These are phyloP conservation scores for Leistus spinibarbis DNA, from an alignment of 2,888 invertebrate species.

Conservation along the genomic window DNA sequence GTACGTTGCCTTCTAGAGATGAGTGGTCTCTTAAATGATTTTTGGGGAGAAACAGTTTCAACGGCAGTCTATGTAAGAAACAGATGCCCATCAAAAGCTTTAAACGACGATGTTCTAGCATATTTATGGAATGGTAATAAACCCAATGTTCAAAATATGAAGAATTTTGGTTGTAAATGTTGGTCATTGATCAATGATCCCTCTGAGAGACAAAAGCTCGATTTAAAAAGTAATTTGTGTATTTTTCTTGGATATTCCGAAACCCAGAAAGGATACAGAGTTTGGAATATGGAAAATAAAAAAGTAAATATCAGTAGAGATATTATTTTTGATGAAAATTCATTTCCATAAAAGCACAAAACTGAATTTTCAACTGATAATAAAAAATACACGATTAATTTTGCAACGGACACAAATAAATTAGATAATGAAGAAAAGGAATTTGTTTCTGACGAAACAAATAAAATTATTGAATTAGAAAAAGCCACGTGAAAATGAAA, in stretches of 20 bases:
- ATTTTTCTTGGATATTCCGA: no score
- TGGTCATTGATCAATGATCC: neutral
- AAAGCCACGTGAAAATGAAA: neutral
- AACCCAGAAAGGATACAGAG: no score
- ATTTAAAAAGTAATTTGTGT: neutral
- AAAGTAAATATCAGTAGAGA: neutral
- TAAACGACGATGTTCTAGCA: neutral
- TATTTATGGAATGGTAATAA: neutral
- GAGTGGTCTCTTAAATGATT: neutral
- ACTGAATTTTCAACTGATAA: neutral
- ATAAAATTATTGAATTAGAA: neutral
- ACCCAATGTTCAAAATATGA: neutral
- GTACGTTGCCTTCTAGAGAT: neutral
- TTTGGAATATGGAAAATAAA: slow-evolving; percentile 6
- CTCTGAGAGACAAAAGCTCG: neutral
- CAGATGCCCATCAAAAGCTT: neutral
- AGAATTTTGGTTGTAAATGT: neutral
- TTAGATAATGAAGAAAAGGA: neutral
- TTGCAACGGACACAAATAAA: neutral
- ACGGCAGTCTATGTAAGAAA: neutral
- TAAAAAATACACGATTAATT: slow-evolving; percentile 2
- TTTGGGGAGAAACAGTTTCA: neutral
- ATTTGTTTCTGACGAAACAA: neutral
- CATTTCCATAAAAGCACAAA: neutral
- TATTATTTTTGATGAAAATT: neutral